These are phyloP conservation scores for Heliconius hermathena DNA, from an alignment of 1,140 invertebrate genomes.

Conservation along the genomic window DNA sequence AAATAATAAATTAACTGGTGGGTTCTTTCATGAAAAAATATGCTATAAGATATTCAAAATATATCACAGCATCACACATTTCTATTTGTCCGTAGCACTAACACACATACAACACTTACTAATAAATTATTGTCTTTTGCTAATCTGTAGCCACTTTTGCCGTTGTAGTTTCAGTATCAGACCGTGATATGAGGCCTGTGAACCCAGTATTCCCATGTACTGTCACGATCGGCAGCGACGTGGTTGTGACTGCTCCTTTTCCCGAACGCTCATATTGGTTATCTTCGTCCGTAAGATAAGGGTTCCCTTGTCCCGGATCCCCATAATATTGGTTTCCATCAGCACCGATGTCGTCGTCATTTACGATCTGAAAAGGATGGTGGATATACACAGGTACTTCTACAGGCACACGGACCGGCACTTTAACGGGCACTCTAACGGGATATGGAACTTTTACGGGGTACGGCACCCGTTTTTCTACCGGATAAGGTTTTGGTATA, in stretches of 20 bases:
- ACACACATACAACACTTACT: slow-evolving; percentile 16
- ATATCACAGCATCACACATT: slow-evolving; percentile 71
- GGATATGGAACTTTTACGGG: slow-evolving; percentile 82
- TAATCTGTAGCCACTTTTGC: slow-evolving; percentile 10
- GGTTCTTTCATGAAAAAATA: slow-evolving; percentile 18
- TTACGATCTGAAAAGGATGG: slow-evolving; percentile 55
- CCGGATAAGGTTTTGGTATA: slow-evolving; percentile 83
- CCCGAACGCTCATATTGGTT: slow-evolving; percentile 26
- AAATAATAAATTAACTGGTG: slow-evolving; percentile 25
- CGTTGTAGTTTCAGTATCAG: slow-evolving; percentile 55
- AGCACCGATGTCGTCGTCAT: slow-evolving; percentile 42
- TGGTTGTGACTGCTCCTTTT: slow-evolving; percentile 39
- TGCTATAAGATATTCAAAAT: slow-evolving; percentile 25
- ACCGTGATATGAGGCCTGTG: slow-evolving; percentile 56
- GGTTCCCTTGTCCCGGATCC: slow-evolving; percentile 14
- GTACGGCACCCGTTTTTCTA: slow-evolving; percentile 85
- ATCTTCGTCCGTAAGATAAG: slow-evolving; percentile 28
- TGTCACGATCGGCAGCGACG: slow-evolving; percentile 55
- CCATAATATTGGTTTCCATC: slow-evolving; percentile 33
- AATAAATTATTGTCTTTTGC: slow-evolving; percentile 3
- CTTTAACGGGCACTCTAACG: slow-evolving; percentile 79
- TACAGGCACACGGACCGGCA: slow-evolving; percentile 77
- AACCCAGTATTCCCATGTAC: slow-evolving; percentile 61
- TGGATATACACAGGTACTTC: slow-evolving; percentile 65
- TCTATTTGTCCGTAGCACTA: slow-evolving; percentile 26